Conservation (phyloP, 2,888 invertebrate species). For the Panorpa germanica region DNA sequence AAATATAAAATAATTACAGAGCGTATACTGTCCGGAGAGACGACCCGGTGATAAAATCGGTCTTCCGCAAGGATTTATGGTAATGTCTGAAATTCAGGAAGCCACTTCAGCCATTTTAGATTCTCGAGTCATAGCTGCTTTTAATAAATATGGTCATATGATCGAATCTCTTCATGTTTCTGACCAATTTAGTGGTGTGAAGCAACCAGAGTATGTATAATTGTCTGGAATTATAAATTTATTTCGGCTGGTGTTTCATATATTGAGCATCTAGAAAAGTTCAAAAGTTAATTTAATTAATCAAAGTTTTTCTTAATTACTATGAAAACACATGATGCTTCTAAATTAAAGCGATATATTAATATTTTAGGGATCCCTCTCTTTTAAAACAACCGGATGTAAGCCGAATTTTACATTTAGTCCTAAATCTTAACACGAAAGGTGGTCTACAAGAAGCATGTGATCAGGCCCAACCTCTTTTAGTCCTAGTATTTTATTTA, state of each 20-base stretch:
- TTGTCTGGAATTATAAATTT: slow-evolving; percentile 18
- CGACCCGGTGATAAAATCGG: slow-evolving; percentile 67
- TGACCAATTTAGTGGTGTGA: slow-evolving; percentile 85
- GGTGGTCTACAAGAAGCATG: slow-evolving; percentile 46
- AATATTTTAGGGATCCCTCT: slow-evolving; percentile 32
- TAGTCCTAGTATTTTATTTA: slow-evolving; percentile 79
- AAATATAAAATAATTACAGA: slow-evolving; percentile 29
- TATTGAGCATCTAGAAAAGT: slow-evolving; percentile 2
- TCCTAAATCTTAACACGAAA: slow-evolving; percentile 51
- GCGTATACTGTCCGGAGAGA: slow-evolving; percentile 67
- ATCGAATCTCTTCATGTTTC: slow-evolving; percentile 95
- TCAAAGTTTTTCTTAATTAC: slow-evolving; percentile 3
- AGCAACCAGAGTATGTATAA: slow-evolving; percentile 65
- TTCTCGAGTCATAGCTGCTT: slow-evolving; percentile 51
- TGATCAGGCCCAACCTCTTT: slow-evolving; percentile 58
- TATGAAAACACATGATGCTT: slow-evolving; percentile 3
- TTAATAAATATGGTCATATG: slow-evolving; percentile 61
- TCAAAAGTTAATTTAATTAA: too few relatives aligned
- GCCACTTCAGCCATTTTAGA: slow-evolving; percentile 72
- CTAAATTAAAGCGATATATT: slow-evolving; percentile 1
- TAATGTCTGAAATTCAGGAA: slow-evolving; percentile 84
- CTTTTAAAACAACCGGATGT: slow-evolving; percentile 57
- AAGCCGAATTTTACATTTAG: slow-evolving; percentile 63
- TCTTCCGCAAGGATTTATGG: slow-evolving; percentile 47
- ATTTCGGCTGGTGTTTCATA: slow-evolving; percentile 1